Percentiles rank a stretch among this genome's conserved stretches.
Evolutionary conservation across 2,797 vertebrate species (phyloP).

Genomic region (Myotis pilosus): DNA sequence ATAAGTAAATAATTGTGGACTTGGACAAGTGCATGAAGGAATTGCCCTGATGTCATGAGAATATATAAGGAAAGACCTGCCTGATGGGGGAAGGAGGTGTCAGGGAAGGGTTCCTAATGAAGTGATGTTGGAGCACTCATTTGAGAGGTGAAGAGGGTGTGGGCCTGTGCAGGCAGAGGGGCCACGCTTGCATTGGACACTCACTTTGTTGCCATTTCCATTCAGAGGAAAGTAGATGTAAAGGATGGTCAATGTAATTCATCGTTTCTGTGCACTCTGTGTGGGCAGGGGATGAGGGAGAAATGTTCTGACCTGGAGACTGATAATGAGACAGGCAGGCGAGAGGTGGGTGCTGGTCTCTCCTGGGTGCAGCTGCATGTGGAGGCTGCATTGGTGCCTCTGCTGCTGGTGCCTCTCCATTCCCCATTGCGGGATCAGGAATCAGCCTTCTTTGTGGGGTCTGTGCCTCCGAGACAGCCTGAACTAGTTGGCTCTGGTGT

Average conservation of each 20-base stretch:
- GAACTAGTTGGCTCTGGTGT: background rate
- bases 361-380: background rate
- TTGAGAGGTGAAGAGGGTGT: background rate
- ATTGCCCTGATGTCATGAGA: background rate
- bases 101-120: background rate
- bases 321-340: background rate
- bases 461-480: background rate
- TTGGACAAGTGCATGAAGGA: background rate
- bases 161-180: background rate
- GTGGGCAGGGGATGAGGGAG: background rate
- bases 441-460: background rate
- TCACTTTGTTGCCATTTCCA: background rate
- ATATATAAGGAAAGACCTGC: background rate
- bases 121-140: background rate
- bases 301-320: background rate
- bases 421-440: background rate
- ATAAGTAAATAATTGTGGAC: background rate
- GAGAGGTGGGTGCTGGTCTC: background rate
- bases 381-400: background rate
- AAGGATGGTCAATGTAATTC: no score
- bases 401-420: background rate
- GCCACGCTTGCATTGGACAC: rapidly evolving
- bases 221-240: background rate
- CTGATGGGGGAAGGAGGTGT: background rate
- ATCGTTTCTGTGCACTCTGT: background rate